Evolutionary conservation across 2,113 vertebrate genomes (phyloP).

Genomic region (Nothobranchius furzeri): DNA sequence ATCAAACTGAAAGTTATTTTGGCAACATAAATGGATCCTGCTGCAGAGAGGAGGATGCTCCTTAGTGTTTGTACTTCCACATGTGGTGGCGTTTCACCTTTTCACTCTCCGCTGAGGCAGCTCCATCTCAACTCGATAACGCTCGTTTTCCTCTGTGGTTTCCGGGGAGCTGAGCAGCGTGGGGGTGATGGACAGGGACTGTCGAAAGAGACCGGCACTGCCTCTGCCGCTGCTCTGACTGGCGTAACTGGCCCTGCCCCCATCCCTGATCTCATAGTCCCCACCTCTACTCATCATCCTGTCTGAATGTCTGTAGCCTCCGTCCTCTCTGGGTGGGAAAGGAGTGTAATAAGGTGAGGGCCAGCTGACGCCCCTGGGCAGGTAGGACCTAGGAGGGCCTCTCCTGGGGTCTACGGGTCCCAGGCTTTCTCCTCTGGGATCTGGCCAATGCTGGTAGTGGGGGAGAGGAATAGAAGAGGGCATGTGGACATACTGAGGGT

Average conservation of each 20-base stretch:
- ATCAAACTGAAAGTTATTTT: slow-evolving; percentile 32
- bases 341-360: slow-evolving; percentile 73
- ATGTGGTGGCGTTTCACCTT: slow-evolving; percentile 76
- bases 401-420: slow-evolving; percentile 62
- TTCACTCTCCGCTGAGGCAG: slow-evolving; percentile 64
- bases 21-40: slow-evolving; percentile 48
- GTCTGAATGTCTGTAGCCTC: slow-evolving; percentile 57
- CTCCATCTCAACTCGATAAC: slow-evolving; percentile 64
- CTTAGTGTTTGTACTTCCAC: slow-evolving; percentile 37
- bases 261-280: slow-evolving; percentile 66
- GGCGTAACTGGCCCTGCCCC: slow-evolving; percentile 78
- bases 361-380: slow-evolving; percentile 81
- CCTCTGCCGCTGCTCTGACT: slow-evolving; percentile 83
- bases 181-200: slow-evolving; percentile 80
- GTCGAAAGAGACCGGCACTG: slow-evolving; percentile 75
- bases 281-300: slow-evolving; percentile 53
- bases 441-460: slow-evolving; percentile 60
- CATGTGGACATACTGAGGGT: slow-evolving; percentile 70
- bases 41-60: slow-evolving; percentile 33
- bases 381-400: slow-evolving; percentile 66
- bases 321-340: slow-evolving; percentile 59
- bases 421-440: slow-evolving; percentile 55
- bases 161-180: slow-evolving; percentile 82
- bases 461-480: slow-evolving; percentile 52
- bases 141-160: slow-evolving; percentile 77